These are phyloP conservation scores for Deilephila elpenor DNA, from an alignment of 2,888 invertebrate genomes.

Conservation along the genomic window DNA sequence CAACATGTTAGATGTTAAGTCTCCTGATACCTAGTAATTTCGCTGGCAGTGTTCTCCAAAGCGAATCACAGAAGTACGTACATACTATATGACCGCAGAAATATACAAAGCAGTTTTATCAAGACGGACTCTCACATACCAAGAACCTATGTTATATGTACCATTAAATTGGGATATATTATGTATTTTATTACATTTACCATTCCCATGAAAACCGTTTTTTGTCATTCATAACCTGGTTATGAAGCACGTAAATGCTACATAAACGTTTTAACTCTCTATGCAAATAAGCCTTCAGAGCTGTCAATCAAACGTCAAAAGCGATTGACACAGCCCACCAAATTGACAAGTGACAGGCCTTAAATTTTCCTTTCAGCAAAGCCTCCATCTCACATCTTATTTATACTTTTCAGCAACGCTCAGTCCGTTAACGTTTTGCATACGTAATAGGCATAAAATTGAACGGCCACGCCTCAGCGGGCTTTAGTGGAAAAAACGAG, in stretches of 20 bases:
- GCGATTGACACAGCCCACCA: not conserved
- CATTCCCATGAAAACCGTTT: too few species aligned
- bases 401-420: constrained; percentile 32
- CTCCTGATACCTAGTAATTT: too few species aligned
- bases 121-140: too few species aligned
- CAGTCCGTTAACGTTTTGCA: constrained; percentile 36
- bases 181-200: too few species aligned
- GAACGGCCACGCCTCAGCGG: constrained; percentile 28
- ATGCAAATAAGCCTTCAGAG: not conserved
- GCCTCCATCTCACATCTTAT: not conserved
- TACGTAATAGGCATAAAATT: constrained; percentile 36
- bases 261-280: not conserved
- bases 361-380: not conserved
- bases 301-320: not conserved
- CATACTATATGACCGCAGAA: too few species aligned
- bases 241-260: not conserved
- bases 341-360: not conserved
- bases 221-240: not conserved
- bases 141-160: too few species aligned
- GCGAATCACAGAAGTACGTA: too few species aligned
- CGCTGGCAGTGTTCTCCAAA: too few species aligned
- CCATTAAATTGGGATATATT: too few species aligned
- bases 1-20: too few species aligned
- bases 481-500: constrained; percentile 32
- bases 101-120: too few species aligned